These are phyloP conservation scores for Phylloscopus collybita DNA, from an alignment of 2,797 vertebrate species.

Conservation along the genomic window DNA sequence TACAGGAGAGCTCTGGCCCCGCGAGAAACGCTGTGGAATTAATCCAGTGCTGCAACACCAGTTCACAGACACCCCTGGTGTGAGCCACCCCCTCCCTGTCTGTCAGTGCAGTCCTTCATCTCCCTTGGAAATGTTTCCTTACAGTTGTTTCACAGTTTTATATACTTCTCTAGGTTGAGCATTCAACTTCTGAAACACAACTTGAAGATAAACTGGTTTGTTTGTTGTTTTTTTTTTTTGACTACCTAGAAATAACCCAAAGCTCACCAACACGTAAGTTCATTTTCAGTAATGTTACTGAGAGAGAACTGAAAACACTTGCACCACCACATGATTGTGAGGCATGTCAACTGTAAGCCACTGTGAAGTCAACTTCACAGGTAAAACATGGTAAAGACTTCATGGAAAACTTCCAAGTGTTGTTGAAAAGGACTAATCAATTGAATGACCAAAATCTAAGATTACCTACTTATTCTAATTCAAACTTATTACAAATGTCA, in stretches of 20 bases:
- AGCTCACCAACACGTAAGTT: background rate
- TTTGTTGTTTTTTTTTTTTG: background rate
- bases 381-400: background rate
- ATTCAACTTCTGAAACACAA: background rate
- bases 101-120: background rate
- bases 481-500: background rate
- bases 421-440: background rate
- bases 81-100: background rate
- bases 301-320: background rate
- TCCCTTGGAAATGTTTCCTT: background rate
- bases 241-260: background rate
- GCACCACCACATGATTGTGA: background rate
- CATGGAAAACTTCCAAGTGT: background rate
- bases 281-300: background rate
- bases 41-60: background rate
- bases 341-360: background rate
- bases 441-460: background rate
- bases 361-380: background rate
- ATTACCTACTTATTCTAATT: background rate
- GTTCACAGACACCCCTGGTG: background rate
- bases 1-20: background rate
- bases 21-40: background rate
- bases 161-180: background rate
- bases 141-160: background rate
- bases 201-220: background rate